These are phyloP conservation scores for Catagonus wagneri DNA, from an alignment of 2,113 vertebrate genomes.

Conservation along the genomic window DNA sequence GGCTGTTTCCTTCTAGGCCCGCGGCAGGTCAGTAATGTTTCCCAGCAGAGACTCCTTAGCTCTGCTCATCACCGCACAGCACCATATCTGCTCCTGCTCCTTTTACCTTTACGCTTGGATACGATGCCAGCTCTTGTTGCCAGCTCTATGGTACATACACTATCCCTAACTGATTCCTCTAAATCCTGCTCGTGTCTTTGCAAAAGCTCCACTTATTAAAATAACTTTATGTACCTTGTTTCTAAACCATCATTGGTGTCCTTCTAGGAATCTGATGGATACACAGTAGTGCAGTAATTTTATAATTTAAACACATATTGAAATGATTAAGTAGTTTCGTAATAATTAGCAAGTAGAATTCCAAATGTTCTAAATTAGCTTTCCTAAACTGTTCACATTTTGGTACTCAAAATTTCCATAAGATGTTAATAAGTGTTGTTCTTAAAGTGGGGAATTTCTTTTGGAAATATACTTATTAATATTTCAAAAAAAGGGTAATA, in stretches of 20 bases:
- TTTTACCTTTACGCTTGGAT: neutral
- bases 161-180: neutral
- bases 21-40: neutral
- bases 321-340: neutral
- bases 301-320: neutral
- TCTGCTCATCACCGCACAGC: neutral
- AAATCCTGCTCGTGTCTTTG: neutral
- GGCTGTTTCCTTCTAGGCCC: neutral
- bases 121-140: neutral
- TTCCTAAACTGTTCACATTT: neutral
- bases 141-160: neutral
- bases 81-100: neutral
- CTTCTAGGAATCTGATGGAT: neutral
- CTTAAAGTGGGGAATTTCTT: neutral
- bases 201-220: neutral
- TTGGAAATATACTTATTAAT: neutral
- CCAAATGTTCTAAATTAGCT: neutral
- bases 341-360: neutral
- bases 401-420: neutral
- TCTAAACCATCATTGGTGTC: neutral
- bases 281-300: neutral
- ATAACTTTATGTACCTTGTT: neutral
- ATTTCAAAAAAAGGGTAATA: neutral
- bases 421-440: neutral
- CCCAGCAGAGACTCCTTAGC: neutral